Evolutionary conservation across 23 tunicate genomes (phyloP), one percentile per base, ranked within the genome.

Genomic region (Corella eumyota): DNA sequence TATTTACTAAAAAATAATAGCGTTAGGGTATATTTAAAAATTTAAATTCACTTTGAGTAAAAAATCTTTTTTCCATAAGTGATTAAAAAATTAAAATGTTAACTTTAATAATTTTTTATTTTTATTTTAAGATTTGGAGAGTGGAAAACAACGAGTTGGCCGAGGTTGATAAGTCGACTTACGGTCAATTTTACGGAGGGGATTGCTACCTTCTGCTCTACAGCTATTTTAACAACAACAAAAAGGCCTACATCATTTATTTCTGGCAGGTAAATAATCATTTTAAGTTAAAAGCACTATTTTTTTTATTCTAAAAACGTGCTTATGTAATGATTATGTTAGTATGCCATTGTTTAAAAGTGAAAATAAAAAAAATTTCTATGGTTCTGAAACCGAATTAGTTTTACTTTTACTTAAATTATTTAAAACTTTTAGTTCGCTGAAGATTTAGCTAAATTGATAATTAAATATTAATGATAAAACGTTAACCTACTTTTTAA

Each of bases 181-280:
- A 88, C 64, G 98, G 98, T 27, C 91, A 75, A 36, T 92, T 92
- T 60, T 92, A 92, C 56, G 98, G 98, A 17, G 98, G 98, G 20
- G 98, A 92, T 49, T 92, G 98, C 56, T 92, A 92, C 67, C 61
- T 92, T 45, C 62, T 92, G 32, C 59, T 92, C 63, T 92, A 92
- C 72, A 92, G 93, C 0, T 92, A 92, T 36, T 23, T 50, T 40
- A 70, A 72, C 60, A 68, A 68, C 65, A 62, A 62, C 50, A 76
- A 38, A 46, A 73, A 83, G 61, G 29, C 66, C n/a, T 74, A 69
- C 68, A 82, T 92, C 74, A 76, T 92, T 32, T 92, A 92, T 45
- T 81, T 63, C 58, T 92, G 98, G 98, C 98, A 85, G 81, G 98
- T 83, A 32, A 25, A 68, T 71, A 22, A 59, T 40, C 15, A 40